phyloP scores from a whole-genome alignment of 2,797 vertebrate species.

The Argyrosomus regius region DNA sequence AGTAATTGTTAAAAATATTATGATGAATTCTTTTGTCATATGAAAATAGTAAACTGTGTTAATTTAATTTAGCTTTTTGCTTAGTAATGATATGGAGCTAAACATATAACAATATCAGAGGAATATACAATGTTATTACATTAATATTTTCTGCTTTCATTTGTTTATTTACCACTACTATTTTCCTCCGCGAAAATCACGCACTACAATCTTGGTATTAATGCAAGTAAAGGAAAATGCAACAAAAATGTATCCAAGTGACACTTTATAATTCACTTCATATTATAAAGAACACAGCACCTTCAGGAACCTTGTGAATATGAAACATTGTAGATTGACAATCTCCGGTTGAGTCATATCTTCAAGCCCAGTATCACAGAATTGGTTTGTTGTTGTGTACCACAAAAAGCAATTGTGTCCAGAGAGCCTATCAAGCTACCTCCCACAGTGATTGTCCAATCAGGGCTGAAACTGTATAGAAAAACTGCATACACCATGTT shows the following conservation, averaged over 20 bases:
- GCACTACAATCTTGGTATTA: no score
- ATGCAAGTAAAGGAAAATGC: no score
- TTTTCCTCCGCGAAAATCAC: no score
- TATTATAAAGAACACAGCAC: neutral
- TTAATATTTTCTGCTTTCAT: neutral
- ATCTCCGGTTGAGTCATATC: constrained; percentile 23
- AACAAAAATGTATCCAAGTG: neutral
- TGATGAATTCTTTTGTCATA: neutral
- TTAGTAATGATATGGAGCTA: neutral
- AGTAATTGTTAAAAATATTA: neutral
- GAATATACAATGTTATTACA: neutral
- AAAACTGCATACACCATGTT: neutral
- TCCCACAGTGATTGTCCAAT: constrained; percentile 50
- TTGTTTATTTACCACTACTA: neutral
- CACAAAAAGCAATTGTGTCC: constrained; percentile 47
- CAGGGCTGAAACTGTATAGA: constrained; percentile 19
- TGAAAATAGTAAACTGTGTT: no score
- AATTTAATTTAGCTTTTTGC: neutral
- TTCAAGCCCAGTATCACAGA: constrained; percentile 25
- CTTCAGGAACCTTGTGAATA: neutral
- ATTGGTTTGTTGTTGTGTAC: constrained; percentile 38
- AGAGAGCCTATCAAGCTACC: constrained; percentile 21
- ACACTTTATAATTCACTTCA: neutral
- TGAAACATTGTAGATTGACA: constrained; percentile 2
- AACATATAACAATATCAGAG: neutral